Percentiles rank a stretch among this genome's conserved stretches.
Evolutionary conservation across 2,113 vertebrate genomes (phyloP).

Genomic region (Cricetomys ansorgei): DNA sequence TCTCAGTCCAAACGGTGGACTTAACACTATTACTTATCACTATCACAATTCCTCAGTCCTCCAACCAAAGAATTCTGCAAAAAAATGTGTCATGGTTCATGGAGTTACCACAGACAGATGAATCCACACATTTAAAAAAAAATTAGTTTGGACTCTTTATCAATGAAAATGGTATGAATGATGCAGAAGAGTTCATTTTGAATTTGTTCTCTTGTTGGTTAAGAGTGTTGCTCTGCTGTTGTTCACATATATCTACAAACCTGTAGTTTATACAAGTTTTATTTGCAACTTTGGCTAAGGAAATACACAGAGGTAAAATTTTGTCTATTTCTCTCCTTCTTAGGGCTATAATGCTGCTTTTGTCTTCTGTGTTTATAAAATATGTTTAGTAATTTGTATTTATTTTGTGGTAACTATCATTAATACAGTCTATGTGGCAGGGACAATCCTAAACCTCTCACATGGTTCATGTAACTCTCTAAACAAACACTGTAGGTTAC

Average conservation of each 20-base stretch:
- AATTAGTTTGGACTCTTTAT: neutral
- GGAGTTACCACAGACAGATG: neutral
- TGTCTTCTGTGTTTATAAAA: neutral
- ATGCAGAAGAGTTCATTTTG: conserved; percentile 29
- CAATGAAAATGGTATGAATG: neutral
- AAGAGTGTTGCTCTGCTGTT: neutral
- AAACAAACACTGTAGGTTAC: neutral
- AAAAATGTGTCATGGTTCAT: neutral
- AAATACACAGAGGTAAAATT: neutral
- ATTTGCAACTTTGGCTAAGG: neutral
- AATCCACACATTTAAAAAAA: neutral
- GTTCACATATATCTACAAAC: neutral
- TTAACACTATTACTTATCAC: too few relatives aligned
- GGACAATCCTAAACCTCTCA: neutral
- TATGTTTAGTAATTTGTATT: neutral
- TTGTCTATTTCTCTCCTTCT: neutral
- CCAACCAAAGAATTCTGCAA: neutral
- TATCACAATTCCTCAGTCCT: neutral
- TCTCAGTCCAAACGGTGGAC: neutral
- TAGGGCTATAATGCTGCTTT: neutral
- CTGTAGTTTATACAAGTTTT: neutral
- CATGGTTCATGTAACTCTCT: neutral
- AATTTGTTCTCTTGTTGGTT: neutral
- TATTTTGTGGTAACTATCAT: neutral
- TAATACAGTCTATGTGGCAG: neutral